phyloP scores from a whole-genome alignment of 2,888 invertebrate species.

The Eulithis prunata region DNA sequence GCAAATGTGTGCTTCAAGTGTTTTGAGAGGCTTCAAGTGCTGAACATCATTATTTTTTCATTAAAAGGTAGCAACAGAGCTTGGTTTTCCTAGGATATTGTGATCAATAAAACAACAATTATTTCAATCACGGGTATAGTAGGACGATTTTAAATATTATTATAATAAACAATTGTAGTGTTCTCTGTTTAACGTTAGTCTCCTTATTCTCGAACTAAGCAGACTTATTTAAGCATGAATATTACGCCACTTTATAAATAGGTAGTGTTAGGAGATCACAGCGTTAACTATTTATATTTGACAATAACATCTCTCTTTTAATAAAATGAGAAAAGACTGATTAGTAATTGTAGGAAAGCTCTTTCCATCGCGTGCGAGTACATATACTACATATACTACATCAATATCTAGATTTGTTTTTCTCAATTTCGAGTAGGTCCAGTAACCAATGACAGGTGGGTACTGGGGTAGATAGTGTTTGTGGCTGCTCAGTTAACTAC shows the following conservation, averaged over 20 bases:
- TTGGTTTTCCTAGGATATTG: too few relatives aligned
- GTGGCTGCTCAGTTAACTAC: background rate
- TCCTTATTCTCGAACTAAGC: too few relatives aligned
- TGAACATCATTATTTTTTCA: background rate
- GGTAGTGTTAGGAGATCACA: too few relatives aligned
- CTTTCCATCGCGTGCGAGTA: background rate
- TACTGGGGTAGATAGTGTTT: background rate
- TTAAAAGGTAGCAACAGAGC: too few relatives aligned
- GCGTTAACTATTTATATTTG: background rate
- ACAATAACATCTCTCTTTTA: constrained; percentile 4
- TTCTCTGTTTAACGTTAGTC: too few relatives aligned
- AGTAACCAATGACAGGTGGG: background rate
- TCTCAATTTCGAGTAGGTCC: background rate
- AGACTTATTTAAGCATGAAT: too few relatives aligned
- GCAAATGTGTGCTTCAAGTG: constrained; percentile 17
- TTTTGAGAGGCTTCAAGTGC: background rate
- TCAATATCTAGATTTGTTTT: background rate
- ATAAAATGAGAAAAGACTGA: constrained; percentile 25
- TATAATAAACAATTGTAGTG: too few relatives aligned
- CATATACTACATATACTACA: too few relatives aligned
- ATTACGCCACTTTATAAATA: too few relatives aligned
- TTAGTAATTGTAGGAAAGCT: constrained; percentile 19
- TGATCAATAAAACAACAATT: too few relatives aligned
- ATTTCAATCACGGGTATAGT: too few relatives aligned
- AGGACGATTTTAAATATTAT: too few relatives aligned